phyloP scores from a whole-genome alignment of 2,797 vertebrate genomes.

The Alosa sapidissima region DNA sequence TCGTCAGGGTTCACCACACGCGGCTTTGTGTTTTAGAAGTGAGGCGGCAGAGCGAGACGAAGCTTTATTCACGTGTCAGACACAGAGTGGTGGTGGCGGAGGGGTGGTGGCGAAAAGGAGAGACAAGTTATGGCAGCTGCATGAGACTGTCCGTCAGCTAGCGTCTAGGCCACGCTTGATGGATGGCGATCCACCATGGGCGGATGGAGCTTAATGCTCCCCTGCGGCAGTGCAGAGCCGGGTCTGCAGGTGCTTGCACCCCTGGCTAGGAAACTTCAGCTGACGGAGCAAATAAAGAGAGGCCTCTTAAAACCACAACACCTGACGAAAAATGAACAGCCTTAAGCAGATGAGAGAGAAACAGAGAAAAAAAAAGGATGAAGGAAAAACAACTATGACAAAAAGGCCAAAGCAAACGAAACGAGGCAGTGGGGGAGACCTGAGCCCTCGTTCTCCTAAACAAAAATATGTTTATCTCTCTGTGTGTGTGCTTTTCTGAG shows the following conservation, averaged over 20 bases:
- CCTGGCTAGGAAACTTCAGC: constrained; percentile 56
- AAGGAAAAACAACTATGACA: not conserved
- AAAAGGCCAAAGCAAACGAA: not conserved
- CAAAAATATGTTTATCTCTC: constrained; percentile 15
- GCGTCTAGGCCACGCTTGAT: constrained; percentile 43
- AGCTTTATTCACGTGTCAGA: constrained; percentile 31
- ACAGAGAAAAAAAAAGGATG: not conserved
- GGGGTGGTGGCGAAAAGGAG: not conserved
- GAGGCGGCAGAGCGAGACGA: constrained; percentile 33
- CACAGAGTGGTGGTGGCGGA: constrained; percentile 1
- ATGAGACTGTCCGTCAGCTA: constrained; percentile 35
- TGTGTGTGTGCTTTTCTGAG: not conserved
- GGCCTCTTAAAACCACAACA: constrained; percentile 61
- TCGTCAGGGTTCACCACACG: constrained; percentile 39
- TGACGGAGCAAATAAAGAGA: constrained; percentile 55
- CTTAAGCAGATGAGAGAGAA: not conserved
- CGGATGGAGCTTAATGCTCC: constrained; percentile 54
- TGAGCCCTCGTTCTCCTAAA: not conserved
- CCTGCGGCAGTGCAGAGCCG: not conserved
- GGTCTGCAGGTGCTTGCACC: constrained; percentile 50
- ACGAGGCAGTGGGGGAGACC: not conserved
- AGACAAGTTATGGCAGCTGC: constrained; percentile 35
- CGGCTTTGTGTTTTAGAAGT: constrained; percentile 38
- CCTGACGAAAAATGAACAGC: constrained; percentile 50
- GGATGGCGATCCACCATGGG: constrained; percentile 50